Evolutionary conservation across 1,140 invertebrate species (phyloP).

Genomic region (Anadara kagoshimensis): DNA sequence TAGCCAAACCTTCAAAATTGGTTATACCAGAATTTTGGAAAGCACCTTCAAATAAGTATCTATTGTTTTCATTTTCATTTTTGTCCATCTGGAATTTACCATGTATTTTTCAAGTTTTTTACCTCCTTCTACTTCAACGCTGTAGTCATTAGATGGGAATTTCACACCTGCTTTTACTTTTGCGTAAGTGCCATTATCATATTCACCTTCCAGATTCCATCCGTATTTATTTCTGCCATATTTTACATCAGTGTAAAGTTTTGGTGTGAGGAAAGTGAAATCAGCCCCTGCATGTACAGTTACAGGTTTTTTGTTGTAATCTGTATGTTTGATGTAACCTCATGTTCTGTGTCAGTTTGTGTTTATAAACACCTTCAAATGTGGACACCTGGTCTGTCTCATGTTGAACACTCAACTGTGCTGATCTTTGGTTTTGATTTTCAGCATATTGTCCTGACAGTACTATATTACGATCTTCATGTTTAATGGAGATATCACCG

Average conservation of each 20-base stretch:
- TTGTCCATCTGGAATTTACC: conserved; percentile 52
- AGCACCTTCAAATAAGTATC: conserved; percentile 25
- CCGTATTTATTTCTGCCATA: conserved; percentile 25
- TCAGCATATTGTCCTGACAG: conserved; percentile 12
- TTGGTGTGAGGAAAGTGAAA: conserved; percentile 6
- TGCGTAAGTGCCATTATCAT: conserved; percentile 7
- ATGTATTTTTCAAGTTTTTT: conserved; percentile 26
- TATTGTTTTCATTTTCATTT: conserved; percentile 33
- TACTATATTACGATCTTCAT: conserved; percentile 20
- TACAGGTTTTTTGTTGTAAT: conserved; percentile 21
- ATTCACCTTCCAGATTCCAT: conserved; percentile 10
- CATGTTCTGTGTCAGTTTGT: neutral
- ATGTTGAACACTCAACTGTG: conserved; percentile 18
- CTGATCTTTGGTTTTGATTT: conserved; percentile 14
- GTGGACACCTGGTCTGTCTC: conserved; percentile 16
- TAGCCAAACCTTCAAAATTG: conserved; percentile 24
- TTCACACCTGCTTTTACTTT: conserved; percentile 28
- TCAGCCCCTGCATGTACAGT: neutral
- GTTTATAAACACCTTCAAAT: conserved; percentile 20
- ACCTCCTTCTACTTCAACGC: conserved; percentile 31
- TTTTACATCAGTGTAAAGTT: conserved; percentile 6
- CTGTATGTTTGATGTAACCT: conserved; percentile 13
- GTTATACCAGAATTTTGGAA: conserved; percentile 21
- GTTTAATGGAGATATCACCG: conserved; percentile 18
- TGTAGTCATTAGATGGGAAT: conserved; percentile 37